These are phyloP conservation scores for Pygmarrhopalites habei DNA, from an alignment of 1,140 invertebrate species.

Conservation along the genomic window DNA sequence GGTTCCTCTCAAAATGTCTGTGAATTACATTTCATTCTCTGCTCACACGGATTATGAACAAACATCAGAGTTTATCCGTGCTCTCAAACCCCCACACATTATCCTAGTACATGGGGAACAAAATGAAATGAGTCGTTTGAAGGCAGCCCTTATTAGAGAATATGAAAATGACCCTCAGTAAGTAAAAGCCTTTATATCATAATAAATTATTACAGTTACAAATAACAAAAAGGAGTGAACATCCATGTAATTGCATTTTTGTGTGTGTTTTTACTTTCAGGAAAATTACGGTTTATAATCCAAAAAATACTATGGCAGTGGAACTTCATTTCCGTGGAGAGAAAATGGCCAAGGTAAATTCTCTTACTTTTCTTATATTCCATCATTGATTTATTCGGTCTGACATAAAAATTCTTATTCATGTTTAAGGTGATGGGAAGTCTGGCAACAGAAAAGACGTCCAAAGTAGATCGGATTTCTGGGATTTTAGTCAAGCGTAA, in stretches of 20 bases:
- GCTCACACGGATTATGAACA: conserved; percentile 99
- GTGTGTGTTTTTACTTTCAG: no score
- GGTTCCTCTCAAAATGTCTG: conserved; percentile 91
- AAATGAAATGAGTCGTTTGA: conserved; percentile 95
- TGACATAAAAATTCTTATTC: no score
- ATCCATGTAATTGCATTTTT: no score
- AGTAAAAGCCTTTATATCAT: no score
- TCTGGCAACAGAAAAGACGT: conserved; percentile 73
- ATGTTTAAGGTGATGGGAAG: conserved; percentile 83
- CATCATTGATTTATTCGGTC: no score
- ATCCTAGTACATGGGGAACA: conserved; percentile 96
- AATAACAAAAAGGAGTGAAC: no score
- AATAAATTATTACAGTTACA: no score
- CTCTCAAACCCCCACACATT: conserved; percentile 89
- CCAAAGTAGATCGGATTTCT: conserved; percentile 69
- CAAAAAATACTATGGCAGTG: conserved; percentile 88
- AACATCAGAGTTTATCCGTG: conserved; percentile 93
- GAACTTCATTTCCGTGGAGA: conserved; percentile 92
- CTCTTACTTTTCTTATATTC: no score
- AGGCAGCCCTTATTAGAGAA: conserved; percentile 86
- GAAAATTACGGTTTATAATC: conserved; percentile 92
- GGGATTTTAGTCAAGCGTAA: conserved; percentile 95
- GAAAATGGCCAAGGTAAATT: conserved; percentile 88
- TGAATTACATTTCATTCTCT: conserved; percentile 99
- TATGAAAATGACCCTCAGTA: conserved; percentile 83